Conservation (phyloP, 2,888 invertebrate genomes). For the Cataglyphis livida region DNA sequence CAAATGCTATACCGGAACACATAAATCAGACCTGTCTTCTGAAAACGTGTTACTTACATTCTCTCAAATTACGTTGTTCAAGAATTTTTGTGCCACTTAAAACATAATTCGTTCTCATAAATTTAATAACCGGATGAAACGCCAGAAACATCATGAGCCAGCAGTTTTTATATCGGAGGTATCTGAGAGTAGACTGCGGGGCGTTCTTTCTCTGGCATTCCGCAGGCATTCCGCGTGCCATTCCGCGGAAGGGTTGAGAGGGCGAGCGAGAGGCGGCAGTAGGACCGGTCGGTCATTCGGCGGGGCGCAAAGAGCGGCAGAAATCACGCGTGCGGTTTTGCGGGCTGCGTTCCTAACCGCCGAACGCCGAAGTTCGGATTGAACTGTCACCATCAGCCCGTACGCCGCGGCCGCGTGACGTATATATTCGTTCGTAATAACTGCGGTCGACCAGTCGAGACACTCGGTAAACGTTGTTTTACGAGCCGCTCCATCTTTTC, state of each 20-base stretch:
- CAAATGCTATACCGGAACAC: background rate
- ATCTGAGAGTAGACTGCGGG: slow-evolving; percentile 10
- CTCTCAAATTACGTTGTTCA: background rate
- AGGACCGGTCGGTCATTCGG: slow-evolving; percentile 58
- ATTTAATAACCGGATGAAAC: background rate
- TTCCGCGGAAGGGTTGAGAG: slow-evolving; percentile 40
- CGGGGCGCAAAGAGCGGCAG: slow-evolving; percentile 79
- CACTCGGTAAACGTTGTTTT: slow-evolving; percentile 78
- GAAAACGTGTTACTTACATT: background rate
- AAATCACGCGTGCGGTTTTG: slow-evolving; percentile 85
- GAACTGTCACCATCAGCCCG: slow-evolving; percentile 85
- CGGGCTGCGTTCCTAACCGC: slow-evolving; percentile 84
- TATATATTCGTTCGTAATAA: slow-evolving; percentile 83
- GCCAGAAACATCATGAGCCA: no score
- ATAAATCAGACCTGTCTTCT: background rate
- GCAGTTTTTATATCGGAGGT: slow-evolving; percentile 10
- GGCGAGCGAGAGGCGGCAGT: slow-evolving; percentile 17
- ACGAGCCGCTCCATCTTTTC: slow-evolving; percentile 57
- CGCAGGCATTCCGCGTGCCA: slow-evolving; percentile 31
- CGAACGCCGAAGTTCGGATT: slow-evolving; percentile 85
- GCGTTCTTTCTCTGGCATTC: slow-evolving; percentile 39
- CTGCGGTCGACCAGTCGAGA: slow-evolving; percentile 80
- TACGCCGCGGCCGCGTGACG: slow-evolving; percentile 78
- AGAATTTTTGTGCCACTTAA: background rate
- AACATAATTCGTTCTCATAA: slow-evolving; percentile 1